Evolutionary conservation across 2,888 invertebrate species (phyloP).

Genomic region (Hofmannophila pseudospretella): DNA sequence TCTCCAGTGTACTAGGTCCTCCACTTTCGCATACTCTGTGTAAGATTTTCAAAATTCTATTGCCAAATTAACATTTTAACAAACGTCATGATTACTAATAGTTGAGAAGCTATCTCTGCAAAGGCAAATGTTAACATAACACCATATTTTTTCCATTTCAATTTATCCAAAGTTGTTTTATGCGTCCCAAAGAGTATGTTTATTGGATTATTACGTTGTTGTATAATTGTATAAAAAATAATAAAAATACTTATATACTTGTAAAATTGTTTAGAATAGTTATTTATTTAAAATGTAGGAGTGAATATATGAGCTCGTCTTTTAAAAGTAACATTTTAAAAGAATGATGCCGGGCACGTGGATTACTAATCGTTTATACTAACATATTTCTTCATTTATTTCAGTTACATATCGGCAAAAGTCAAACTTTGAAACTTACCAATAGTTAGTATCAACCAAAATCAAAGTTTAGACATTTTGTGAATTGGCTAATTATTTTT

Average conservation of each 20-base stretch:
- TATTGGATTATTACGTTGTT: conserved; percentile 62
- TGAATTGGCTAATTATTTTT: conserved; percentile 27
- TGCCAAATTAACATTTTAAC: conserved; percentile 11
- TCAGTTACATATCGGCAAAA: conserved; percentile 51
- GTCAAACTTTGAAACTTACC: conserved; percentile 62
- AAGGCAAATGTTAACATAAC: conserved; percentile 5
- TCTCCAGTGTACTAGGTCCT: background rate
- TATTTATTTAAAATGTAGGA: conserved; percentile 66
- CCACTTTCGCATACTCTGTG: background rate
- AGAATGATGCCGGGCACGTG: conserved; percentile 51
- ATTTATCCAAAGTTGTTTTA: conserved; percentile 69
- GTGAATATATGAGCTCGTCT: conserved; percentile 56
- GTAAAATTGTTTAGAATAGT: conserved; percentile 72
- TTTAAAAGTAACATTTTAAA: conserved; percentile 70
- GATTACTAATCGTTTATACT: conserved; percentile 52
- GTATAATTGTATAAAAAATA: conserved; percentile 74
- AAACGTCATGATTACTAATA: conserved; percentile 9
- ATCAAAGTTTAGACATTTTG: conserved; percentile 70
- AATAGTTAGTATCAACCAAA: conserved; percentile 30
- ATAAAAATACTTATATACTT: conserved; percentile 70
- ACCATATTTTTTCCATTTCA: conserved; percentile 24
- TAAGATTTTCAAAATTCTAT: conserved; percentile 5
- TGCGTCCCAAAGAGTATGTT: conserved; percentile 73
- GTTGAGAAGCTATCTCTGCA: conserved; percentile 6
- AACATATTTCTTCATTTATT: conserved; percentile 34